These are phyloP conservation scores for Drosophila aldrichi DNA, from an alignment of 2,888 invertebrate genomes.

Conservation along the genomic window DNA sequence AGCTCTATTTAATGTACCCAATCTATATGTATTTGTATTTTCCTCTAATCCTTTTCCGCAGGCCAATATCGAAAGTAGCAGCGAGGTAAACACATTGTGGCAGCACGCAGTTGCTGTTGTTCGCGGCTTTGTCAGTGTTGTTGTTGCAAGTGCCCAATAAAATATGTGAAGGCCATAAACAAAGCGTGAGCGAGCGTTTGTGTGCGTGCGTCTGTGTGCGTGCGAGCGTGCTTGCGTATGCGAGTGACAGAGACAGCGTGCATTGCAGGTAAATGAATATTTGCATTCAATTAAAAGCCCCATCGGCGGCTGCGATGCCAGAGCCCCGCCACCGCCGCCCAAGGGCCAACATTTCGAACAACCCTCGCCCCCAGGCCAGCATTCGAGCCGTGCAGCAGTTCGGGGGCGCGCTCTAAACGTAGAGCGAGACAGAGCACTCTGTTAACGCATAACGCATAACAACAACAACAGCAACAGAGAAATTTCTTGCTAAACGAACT, in stretches of 20 bases:
- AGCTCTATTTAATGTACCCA: constrained; percentile 24
- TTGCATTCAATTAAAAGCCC: constrained; percentile 66
- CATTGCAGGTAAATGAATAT: constrained; percentile 60
- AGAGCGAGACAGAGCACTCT: constrained; percentile 23
- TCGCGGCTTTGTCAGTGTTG: constrained; percentile 27
- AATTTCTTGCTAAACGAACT: constrained; percentile 58
- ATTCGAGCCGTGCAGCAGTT: constrained; percentile 20
- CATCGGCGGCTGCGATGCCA: constrained; percentile 70
- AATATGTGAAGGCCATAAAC: constrained; percentile 48
- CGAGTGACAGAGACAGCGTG: constrained; percentile 12
- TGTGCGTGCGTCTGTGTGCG: not conserved
- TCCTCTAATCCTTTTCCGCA: constrained; percentile 29
- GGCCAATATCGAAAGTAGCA: constrained; percentile 21
- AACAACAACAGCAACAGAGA: constrained; percentile 11
- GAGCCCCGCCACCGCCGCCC: constrained; percentile 28
- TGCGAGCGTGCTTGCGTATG: not conserved
- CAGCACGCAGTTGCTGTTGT: constrained; percentile 24
- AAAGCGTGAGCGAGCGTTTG: constrained; percentile 2
- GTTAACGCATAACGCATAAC: constrained; percentile 48
- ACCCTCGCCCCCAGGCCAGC: constrained; percentile 30
- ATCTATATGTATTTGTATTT: constrained; percentile 8
- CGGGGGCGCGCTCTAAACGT: constrained; percentile 23
- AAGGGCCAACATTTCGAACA: constrained; percentile 46
- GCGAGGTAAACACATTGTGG: constrained; percentile 26
- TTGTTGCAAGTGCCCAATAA: constrained; percentile 36